These are phyloP conservation scores for Drosophila navojoa DNA, from an alignment of 1,140 invertebrate genomes.

Conservation along the genomic window DNA sequence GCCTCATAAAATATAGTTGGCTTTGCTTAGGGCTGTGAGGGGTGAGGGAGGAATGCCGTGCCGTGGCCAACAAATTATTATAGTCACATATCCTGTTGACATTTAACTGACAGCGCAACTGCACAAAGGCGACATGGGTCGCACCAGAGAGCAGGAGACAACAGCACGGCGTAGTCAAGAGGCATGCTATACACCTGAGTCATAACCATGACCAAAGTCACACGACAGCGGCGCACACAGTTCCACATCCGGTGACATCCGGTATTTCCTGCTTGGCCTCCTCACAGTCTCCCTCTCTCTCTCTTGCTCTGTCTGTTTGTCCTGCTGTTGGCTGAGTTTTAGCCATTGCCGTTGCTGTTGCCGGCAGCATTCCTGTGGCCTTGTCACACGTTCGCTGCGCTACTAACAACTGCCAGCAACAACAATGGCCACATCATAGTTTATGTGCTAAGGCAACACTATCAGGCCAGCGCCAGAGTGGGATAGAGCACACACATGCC, in stretches of 20 bases:
- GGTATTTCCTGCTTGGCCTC: constrained; percentile 65
- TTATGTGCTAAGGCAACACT: constrained; percentile 71
- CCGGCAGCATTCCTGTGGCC: constrained; percentile 66
- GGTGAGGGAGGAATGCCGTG: background rate
- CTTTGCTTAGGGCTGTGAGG: background rate
- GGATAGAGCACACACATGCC: no score
- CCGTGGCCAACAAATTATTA: constrained; percentile 65
- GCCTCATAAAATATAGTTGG: background rate
- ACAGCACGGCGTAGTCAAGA: constrained; percentile 34
- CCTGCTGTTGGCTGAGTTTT: constrained; percentile 20
- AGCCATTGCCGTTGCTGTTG: constrained; percentile 8
- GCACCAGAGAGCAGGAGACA: constrained; percentile 4
- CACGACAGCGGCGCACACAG: constrained; percentile 60
- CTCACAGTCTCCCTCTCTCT: background rate
- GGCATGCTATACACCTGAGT: constrained; percentile 55
- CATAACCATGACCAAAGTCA: constrained; percentile 80
- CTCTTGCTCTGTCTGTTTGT: background rate
- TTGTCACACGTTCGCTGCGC: constrained; percentile 70
- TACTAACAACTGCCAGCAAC: constrained; percentile 55
- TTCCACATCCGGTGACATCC: constrained; percentile 78
- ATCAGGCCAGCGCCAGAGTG: constrained; percentile 34
- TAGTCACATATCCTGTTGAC: constrained; percentile 69
- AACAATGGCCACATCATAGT: constrained; percentile 57
- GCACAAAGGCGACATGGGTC: constrained; percentile 58
- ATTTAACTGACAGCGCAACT: constrained; percentile 65